phyloP scores from a whole-genome alignment of 2,113 vertebrate species.

The Crotalus tigris region DNA sequence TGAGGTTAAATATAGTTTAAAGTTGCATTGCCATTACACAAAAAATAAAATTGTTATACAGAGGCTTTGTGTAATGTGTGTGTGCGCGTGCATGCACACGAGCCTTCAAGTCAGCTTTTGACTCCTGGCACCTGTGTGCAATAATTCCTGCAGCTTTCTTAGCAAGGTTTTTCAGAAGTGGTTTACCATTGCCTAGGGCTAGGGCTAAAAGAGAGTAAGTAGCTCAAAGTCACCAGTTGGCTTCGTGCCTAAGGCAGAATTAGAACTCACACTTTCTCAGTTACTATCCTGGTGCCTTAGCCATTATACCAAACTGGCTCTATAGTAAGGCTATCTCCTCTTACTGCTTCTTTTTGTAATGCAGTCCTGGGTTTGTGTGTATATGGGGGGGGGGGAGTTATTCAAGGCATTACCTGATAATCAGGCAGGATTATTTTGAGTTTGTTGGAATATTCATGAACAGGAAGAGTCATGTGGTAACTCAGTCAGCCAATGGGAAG shows the following conservation, averaged over 20 bases:
- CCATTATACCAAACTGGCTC: background rate
- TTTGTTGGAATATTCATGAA: no score
- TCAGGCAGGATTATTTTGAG: background rate
- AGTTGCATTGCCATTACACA: background rate
- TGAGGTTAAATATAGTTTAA: background rate
- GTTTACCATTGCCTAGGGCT: background rate
- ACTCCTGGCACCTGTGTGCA: background rate
- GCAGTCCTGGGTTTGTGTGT: background rate
- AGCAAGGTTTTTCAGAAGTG: background rate
- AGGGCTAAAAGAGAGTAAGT: background rate
- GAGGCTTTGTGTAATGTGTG: background rate
- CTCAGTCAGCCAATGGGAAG: no score
- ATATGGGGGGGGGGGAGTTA: no score
- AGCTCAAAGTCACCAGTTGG: background rate
- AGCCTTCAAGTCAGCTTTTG: background rate
- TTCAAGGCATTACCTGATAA: background rate
- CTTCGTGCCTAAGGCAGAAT: background rate
- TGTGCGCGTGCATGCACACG: rapidly evolving
- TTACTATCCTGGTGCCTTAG: background rate
- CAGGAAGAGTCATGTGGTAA: no score
- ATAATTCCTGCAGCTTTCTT: background rate
- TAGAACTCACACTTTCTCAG: background rate
- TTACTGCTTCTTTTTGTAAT: background rate
- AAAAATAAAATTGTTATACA: background rate
- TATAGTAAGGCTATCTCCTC: background rate